Conservation (phyloP, 2,888 invertebrate species). For the Eupithecia abbreviata region DNA sequence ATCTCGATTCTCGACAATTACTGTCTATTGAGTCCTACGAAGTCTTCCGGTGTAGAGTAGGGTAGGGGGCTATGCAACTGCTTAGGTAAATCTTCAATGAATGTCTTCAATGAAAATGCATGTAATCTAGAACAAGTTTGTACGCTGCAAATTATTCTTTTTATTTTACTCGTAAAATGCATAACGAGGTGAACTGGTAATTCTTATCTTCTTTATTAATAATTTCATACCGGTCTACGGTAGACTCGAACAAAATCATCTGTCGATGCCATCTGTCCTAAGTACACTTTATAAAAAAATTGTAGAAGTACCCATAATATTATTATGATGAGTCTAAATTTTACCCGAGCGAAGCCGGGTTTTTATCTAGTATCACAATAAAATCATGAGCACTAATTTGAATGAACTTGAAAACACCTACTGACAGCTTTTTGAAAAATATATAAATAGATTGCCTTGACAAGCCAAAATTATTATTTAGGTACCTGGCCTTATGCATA, state of each 20-base stretch:
- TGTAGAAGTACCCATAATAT: too few relatives aligned
- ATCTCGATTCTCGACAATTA: conserved; percentile 33
- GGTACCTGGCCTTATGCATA: too few relatives aligned
- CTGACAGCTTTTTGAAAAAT: background rate
- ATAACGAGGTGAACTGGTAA: background rate
- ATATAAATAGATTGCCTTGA: background rate
- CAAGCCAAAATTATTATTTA: background rate
- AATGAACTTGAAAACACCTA: background rate
- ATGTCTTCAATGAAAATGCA: conserved; percentile 7
- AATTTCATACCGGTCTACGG: too few relatives aligned
- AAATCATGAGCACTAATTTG: background rate
- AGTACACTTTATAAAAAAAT: too few relatives aligned
- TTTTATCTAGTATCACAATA: background rate
- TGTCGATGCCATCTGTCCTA: too few relatives aligned
- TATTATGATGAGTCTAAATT: too few relatives aligned
- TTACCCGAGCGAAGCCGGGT: too few relatives aligned
- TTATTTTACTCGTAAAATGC: background rate
- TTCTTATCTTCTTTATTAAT: background rate
- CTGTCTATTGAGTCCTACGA: conserved; percentile 36
- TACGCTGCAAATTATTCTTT: conserved; percentile 4
- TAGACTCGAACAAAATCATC: too few relatives aligned
- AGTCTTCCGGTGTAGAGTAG: conserved; percentile 35
- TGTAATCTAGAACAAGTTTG: background rate
- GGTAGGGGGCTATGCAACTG: conserved; percentile 20
- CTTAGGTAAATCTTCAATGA: conserved; percentile 15